A percentile compares a stretch with the other conserved stretches of the same genome.
Conservation (phyloP, 2,797 vertebrate species). For the Urosaurus nigricauda region DNA sequence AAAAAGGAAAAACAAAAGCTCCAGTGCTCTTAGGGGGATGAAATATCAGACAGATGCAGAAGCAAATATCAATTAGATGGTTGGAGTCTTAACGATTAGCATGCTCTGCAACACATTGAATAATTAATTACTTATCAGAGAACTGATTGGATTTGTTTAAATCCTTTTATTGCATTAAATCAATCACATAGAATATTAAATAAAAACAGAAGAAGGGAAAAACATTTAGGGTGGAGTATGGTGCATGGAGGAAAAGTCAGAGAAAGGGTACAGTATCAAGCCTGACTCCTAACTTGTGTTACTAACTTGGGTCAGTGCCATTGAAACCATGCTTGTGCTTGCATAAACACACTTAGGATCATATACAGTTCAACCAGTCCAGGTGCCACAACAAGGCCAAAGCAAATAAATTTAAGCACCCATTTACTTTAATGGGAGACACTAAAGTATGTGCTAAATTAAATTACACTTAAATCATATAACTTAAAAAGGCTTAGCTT, state of each 20-base stretch:
- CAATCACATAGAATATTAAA: slow-evolving; percentile 30
- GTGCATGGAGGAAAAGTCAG: slow-evolving; percentile 1
- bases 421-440: not conserved
- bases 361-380: not conserved
- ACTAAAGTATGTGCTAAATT: not conserved
- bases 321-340: not conserved
- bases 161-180: slow-evolving; percentile 48
- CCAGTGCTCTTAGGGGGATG: slow-evolving; percentile 63
- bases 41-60: slow-evolving; percentile 62
- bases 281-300: not conserved
- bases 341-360: not conserved
- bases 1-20: slow-evolving; percentile 55
- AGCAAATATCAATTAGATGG: slow-evolving; percentile 73
- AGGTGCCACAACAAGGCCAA: not conserved
- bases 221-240: not conserved
- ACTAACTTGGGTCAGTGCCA: not conserved
- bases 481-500: not conserved
- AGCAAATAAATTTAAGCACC: not conserved
- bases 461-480: not conserved
- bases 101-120: slow-evolving; percentile 58
- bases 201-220: not conserved
- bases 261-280: not conserved
- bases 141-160: slow-evolving; percentile 53
- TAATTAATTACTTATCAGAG: slow-evolving; percentile 66
- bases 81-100: slow-evolving; percentile 67